Evolutionary conservation across 2,888 invertebrate species (phyloP), one percentile per base, ranked within the genome.

Genomic region (Ischnura elegans): DNA sequence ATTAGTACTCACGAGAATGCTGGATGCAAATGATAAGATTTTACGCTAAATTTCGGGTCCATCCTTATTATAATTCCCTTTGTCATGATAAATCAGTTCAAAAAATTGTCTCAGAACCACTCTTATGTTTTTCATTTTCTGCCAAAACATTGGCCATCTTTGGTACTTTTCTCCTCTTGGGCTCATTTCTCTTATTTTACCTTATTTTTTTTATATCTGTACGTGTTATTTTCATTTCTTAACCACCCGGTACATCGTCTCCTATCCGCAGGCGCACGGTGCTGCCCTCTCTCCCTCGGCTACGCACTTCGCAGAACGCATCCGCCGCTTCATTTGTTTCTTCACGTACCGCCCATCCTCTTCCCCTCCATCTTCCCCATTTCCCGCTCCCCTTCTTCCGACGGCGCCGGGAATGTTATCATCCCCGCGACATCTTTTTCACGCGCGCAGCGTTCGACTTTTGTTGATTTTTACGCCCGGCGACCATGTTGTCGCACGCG

Each of bases 381-480:
- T 86, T 76, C 76, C 76, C 29, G 36, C 76, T 1, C 25, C 86
- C 45, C 86, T 45, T 25, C 51, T 42, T 36, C 76, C 36, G 29
- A 36, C 76, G 76, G 46, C 45, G 5, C 45, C 45, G 10, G 86
- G 86, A 25, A 86, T 46, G 86, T 46, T 46, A 86, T 86, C 86
- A 46, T 86, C 46, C 45, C 86, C 86, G 43, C 86, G 86, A 76
- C 76, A 76, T 76, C 87, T 87, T 51, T 90, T 90, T 90, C 90
- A 61, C 90, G n/a, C 90, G 55, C 90, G 43, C 47, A 36, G 90
- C 90, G 90, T 61, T 90, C 42, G 36, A 43, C 66, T 90, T 61
- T 90, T 90, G 90, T 90, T 90, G 61, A 90, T 90, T 66, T 90
- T 90, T 90, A 90, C 90, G 90, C 90, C 61, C 61, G 90, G 66